Conservation (phyloP, 2,888 invertebrate genomes). For the Xestia rhomboidea region DNA sequence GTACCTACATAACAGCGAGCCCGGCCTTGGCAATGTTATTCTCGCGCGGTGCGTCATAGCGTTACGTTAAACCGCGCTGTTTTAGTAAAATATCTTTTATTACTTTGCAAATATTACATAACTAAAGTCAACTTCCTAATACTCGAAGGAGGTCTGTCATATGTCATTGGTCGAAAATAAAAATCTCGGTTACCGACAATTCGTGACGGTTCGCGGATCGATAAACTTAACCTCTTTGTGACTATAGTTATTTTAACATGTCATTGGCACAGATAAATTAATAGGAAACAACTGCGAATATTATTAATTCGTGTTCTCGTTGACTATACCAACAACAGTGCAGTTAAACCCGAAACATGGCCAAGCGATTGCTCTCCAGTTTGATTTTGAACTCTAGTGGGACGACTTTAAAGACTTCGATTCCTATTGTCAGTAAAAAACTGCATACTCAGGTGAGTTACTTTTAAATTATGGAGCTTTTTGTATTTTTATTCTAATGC, state of each 20-base stretch:
- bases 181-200: constrained; percentile 7
- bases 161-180: constrained; percentile 10
- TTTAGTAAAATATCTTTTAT: constrained; percentile 40
- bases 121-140: not conserved
- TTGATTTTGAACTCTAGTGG: constrained; percentile 37
- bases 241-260: constrained; percentile 21
- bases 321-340: not conserved
- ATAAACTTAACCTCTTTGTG: constrained; percentile 48
- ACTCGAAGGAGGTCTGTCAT: not conserved
- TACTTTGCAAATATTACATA: constrained; percentile 31
- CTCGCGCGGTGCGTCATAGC: constrained; percentile 56
- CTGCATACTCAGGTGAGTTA: constrained; percentile 50
- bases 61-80: constrained; percentile 38
- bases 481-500: not conserved
- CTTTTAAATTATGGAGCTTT: not conserved
- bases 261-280: constrained; percentile 3
- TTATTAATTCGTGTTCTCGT: not conserved
- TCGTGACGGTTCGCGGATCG: constrained; percentile 33
- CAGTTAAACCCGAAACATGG: constrained; percentile 30
- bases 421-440: constrained; percentile 40
- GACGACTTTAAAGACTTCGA: constrained; percentile 27
- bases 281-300: constrained; percentile 1
- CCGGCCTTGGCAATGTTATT: constrained; percentile 56
- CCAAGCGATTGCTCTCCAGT: constrained; percentile 36
- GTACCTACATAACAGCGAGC: constrained; percentile 33